A percentile compares a stretch with the other conserved stretches of the same genome.
These are phyloP conservation scores for Mizuhopecten yessoensis DNA, from an alignment of 1,140 invertebrate genomes.

Conservation along the genomic window DNA sequence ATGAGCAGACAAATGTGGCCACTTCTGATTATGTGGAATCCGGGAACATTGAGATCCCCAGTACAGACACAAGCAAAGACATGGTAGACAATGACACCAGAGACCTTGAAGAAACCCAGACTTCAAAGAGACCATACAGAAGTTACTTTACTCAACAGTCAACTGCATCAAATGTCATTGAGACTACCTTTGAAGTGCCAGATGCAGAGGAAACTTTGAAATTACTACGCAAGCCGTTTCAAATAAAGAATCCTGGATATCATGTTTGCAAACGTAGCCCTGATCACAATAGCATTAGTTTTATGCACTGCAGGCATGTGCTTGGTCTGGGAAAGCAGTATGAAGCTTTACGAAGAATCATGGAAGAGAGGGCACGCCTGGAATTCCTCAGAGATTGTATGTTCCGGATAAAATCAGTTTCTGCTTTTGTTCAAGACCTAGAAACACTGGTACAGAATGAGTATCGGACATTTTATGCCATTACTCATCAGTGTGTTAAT, in stretches of 20 bases:
- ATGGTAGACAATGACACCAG: not conserved
- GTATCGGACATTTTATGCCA: constrained; percentile 74
- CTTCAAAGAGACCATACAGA: constrained; percentile 9
- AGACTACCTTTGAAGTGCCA: constrained; percentile 71
- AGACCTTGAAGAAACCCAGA: constrained; percentile 5
- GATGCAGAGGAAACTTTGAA: constrained; percentile 75
- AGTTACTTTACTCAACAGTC: constrained; percentile 26
- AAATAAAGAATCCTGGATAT: constrained; percentile 76
- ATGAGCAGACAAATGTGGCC: constrained; percentile 8
- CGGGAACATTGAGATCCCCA: not conserved
- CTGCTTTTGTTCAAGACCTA: constrained; percentile 78
- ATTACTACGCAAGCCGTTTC: constrained; percentile 72
- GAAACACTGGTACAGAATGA: constrained; percentile 77
- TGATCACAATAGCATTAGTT: constrained; percentile 76
- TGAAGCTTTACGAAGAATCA: constrained; percentile 70
- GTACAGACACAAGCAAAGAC: not conserved
- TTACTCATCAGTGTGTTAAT: constrained; percentile 75
- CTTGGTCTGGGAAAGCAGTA: constrained; percentile 75
- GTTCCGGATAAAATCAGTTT: constrained; percentile 71
- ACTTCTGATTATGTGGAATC: not conserved
- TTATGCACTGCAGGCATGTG: constrained; percentile 78
- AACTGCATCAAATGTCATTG: constrained; percentile 62
- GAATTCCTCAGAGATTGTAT: constrained; percentile 79
- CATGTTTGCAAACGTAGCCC: constrained; percentile 75
- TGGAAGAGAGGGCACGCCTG: constrained; percentile 77